Percentiles rank a stretch among this genome's conserved stretches.
phyloP scores from a whole-genome alignment of 2,888 invertebrate species.

The Cryptus armator region DNA sequence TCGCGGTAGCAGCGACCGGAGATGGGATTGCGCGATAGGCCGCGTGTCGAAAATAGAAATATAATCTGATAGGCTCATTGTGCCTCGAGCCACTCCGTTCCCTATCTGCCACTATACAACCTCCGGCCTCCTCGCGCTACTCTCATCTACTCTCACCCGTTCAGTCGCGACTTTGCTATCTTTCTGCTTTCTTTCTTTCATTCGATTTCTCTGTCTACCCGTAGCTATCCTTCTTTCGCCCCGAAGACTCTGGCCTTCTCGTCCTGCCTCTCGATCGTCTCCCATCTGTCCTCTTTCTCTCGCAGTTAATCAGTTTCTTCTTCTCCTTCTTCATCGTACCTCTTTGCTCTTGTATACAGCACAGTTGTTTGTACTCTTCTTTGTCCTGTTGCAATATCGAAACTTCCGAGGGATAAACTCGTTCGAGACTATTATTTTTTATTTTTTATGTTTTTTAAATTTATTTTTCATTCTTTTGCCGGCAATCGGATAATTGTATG shows the following conservation, averaged over 20 bases:
- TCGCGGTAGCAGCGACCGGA: slow-evolving; percentile 79
- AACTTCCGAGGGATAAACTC: slow-evolving; percentile 9
- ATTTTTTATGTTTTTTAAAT: too few relatives aligned
- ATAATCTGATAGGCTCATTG: slow-evolving; percentile 85
- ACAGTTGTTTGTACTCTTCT: slow-evolving; percentile 11
- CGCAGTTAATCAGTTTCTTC: slow-evolving; percentile 65
- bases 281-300: slow-evolving; percentile 58
- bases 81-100: slow-evolving; percentile 81
- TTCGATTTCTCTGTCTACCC: slow-evolving; percentile 45
- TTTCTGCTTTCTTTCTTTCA: slow-evolving; percentile 58
- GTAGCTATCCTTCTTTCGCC: slow-evolving; percentile 42
- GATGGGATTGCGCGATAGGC: slow-evolving; percentile 84
- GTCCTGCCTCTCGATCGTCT: slow-evolving; percentile 50
- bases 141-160: slow-evolving; percentile 45
- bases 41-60: slow-evolving; percentile 85
- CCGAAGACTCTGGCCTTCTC: slow-evolving; percentile 48
- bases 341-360: slow-evolving; percentile 14
- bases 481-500: slow-evolving; percentile 44
- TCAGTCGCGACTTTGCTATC: slow-evolving; percentile 54
- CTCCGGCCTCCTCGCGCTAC: slow-evolving; percentile 70
- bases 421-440: slow-evolving; percentile 17
- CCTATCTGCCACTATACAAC: slow-evolving; percentile 80
- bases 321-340: slow-evolving; percentile 22
- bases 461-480: slow-evolving; percentile 17
- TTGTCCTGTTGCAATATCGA: slow-evolving; percentile 33